These are phyloP conservation scores for Steatornis caripensis DNA, from an alignment of 2,113 vertebrate species.

Conservation along the genomic window DNA sequence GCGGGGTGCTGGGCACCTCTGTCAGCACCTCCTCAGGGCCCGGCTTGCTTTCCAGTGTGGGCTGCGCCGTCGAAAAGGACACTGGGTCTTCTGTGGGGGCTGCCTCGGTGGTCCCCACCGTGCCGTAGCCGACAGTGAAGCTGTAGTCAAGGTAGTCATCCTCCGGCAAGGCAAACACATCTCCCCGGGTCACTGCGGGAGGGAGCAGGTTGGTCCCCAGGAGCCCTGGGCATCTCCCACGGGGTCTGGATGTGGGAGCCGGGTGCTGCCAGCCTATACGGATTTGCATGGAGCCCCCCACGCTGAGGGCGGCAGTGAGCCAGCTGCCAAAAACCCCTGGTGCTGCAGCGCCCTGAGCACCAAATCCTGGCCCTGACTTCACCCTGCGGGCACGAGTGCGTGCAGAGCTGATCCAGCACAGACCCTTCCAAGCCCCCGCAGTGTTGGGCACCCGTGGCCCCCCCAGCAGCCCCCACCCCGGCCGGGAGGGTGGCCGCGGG, in stretches of 20 bases:
- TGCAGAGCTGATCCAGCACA: neutral
- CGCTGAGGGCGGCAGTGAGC: rapidly evolving
- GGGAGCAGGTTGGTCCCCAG: neutral
- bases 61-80: rapidly evolving
- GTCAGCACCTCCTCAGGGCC: rapidly evolving
- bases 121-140: rapidly evolving
- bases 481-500: rapidly evolving
- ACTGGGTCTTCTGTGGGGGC: neutral
- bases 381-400: rapidly evolving
- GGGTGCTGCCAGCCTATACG: rapidly evolving
- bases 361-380: neutral
- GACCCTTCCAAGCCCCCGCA: rapidly evolving
- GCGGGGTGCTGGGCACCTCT: rapidly evolving
- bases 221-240: neutral
- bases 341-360: neutral
- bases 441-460: neutral
- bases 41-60: rapidly evolving
- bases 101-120: rapidly evolving
- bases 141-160: conserved; percentile 76
- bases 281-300: rapidly evolving
- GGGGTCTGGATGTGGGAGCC: neutral
- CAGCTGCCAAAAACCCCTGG: rapidly evolving
- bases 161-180: conserved; percentile 85
- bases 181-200: conserved; percentile 81
- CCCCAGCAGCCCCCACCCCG: neutral